Conservation (phyloP, 2,797 vertebrate species). For the Hippopotamyrus pictus region DNA sequence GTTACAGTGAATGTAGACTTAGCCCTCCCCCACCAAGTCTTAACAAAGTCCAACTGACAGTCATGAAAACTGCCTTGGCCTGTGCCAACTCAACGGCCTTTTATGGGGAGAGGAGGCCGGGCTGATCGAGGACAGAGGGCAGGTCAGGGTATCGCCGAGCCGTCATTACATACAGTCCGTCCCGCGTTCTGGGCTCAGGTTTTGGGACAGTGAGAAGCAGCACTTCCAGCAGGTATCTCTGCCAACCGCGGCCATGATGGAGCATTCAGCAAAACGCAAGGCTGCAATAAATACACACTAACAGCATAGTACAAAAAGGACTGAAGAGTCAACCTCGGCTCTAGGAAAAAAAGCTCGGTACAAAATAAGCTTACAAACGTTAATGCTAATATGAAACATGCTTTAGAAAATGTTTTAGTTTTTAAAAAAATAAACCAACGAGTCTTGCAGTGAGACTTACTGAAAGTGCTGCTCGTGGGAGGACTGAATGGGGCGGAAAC, state of each 20-base stretch:
- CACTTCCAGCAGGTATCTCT: slow-evolving; percentile 15
- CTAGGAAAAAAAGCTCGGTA: background rate
- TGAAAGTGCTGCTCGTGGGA: slow-evolving; percentile 36
- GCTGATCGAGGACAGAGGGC: slow-evolving; percentile 28
- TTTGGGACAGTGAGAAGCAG: slow-evolving; percentile 2
- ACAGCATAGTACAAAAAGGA: background rate
- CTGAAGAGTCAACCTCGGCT: background rate
- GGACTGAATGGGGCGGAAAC: slow-evolving; percentile 14
- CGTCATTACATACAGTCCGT: background rate
- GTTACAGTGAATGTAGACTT: background rate
- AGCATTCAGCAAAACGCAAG: background rate
- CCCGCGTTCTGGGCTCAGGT: background rate
- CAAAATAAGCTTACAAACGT: slow-evolving; percentile 27
- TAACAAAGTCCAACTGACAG: slow-evolving; percentile 1
- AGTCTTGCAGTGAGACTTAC: slow-evolving; percentile 22
- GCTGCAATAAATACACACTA: background rate
- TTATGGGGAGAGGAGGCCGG: slow-evolving; percentile 15
- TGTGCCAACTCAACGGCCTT: background rate
- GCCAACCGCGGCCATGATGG: background rate
- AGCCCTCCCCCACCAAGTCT: background rate
- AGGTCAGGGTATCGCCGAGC: slow-evolving; percentile 5
- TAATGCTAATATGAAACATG: slow-evolving; percentile 27
- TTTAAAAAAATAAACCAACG: background rate
- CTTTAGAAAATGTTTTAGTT: slow-evolving; percentile 30
- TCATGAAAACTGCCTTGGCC: background rate